These are phyloP conservation scores for Gymnothorax javanicus DNA, from an alignment of 2,797 vertebrate species.

Conservation along the genomic window DNA sequence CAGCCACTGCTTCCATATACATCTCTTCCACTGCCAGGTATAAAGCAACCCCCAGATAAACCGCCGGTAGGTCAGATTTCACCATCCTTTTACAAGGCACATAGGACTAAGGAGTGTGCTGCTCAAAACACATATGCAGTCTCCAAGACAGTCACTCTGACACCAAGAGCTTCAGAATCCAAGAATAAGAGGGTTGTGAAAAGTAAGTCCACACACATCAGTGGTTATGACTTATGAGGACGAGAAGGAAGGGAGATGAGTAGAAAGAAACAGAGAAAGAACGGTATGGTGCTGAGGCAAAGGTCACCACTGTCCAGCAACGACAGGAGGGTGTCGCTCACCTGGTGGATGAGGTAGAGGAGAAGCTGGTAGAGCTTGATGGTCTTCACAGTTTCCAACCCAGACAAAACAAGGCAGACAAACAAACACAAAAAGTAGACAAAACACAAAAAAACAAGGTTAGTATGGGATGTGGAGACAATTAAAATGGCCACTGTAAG, in stretches of 20 bases:
- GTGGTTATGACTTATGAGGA: not conserved
- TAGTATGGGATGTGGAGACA: conserved; percentile 4
- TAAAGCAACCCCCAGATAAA: not conserved
- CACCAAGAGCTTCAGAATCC: not conserved
- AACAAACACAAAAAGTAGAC: conserved; percentile 18
- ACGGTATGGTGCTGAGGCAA: not conserved
- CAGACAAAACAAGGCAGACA: not conserved
- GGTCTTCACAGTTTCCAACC: conserved; percentile 62
- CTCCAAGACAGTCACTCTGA: not conserved
- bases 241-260: not conserved
- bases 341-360: conserved; percentile 68
- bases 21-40: not conserved
- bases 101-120: not conserved
- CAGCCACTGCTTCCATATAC: not conserved
- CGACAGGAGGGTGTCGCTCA: conserved; percentile 39
- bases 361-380: conserved; percentile 75
- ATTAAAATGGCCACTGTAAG: not conserved
- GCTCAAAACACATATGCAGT: not conserved
- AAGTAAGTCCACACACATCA: not conserved
- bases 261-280: not conserved
- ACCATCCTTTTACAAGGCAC: not conserved
- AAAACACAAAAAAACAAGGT: conserved; percentile 33
- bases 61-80: not conserved
- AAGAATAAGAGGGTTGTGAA: not conserved
- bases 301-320: not conserved